Conservation (phyloP, 1,140 invertebrate species). For the Phymastichus coffea region DNA sequence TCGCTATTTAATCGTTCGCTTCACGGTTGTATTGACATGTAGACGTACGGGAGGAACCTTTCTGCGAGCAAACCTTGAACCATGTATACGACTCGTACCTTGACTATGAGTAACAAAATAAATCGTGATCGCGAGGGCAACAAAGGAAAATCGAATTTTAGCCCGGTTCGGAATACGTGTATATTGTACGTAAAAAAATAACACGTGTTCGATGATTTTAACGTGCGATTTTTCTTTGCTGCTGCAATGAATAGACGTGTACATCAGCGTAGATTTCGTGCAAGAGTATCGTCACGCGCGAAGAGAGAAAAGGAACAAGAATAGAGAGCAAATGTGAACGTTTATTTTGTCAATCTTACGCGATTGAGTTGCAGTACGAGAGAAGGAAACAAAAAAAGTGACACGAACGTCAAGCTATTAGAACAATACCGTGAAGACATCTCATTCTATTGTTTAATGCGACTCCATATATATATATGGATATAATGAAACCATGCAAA, state of each 20-base stretch:
- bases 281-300: neutral
- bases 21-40: slow-evolving; percentile 3
- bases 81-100: slow-evolving; percentile 19
- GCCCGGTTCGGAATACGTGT: neutral
- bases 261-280: slow-evolving; percentile 3
- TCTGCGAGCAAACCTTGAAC: too few species aligned
- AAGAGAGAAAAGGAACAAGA: too few species aligned
- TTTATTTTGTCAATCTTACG: neutral
- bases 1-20: neutral
- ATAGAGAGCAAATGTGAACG: neutral
- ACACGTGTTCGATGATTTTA: neutral
- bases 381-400: too few species aligned
- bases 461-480: too few species aligned
- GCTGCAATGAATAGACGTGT: neutral
- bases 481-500: too few species aligned
- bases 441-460: too few species aligned
- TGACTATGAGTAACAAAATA: slow-evolving; percentile 1
- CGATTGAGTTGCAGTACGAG: neutral
- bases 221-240: slow-evolving; percentile 14
- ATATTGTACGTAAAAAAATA: neutral
- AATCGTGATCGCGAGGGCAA: neutral
- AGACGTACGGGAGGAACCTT: too few species aligned
- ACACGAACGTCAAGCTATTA: slow-evolving; percentile 8
- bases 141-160: neutral
- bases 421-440: neutral